These are phyloP conservation scores for Bombus confusus DNA, from an alignment of 1,140 invertebrate species.

Conservation along the genomic window DNA sequence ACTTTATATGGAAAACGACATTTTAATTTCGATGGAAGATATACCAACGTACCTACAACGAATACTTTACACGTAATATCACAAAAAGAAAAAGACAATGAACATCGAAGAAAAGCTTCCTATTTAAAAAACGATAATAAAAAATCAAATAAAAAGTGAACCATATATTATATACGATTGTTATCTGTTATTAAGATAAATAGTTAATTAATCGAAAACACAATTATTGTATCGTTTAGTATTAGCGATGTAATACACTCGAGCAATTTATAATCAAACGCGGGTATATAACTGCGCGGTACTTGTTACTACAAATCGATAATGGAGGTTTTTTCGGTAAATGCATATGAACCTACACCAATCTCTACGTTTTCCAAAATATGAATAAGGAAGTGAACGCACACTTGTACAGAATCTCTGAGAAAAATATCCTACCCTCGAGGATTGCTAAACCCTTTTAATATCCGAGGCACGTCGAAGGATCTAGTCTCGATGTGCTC, in stretches of 20 bases:
- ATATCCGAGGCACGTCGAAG: slow-evolving; percentile 45
- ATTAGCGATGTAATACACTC: not conserved
- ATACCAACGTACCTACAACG: no score
- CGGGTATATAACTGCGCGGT: not conserved
- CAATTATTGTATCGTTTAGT: not conserved
- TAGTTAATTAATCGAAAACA: not conserved
- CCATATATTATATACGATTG: no score
- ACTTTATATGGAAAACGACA: not conserved
- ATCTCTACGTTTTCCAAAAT: not conserved
- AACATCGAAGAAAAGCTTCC: not conserved
- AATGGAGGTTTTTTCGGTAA: not conserved
- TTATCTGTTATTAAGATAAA: not conserved
- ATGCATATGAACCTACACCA: not conserved
- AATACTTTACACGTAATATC: not conserved
- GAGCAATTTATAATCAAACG: slow-evolving; percentile 6
- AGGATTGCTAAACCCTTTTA: slow-evolving; percentile 10
- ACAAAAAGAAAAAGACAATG: no score
- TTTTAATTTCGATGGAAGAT: not conserved
- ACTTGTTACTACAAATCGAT: slow-evolving; percentile 22
- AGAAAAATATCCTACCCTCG: slow-evolving; percentile 35
- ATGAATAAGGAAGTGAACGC: no score
- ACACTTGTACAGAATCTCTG: not conserved
- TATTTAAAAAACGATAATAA: not conserved
- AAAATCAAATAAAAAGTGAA: not conserved
- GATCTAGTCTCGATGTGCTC: slow-evolving; percentile 2